These are phyloP conservation scores for Danionella cerebrum DNA, from an alignment of 2,113 vertebrate species.

Conservation along the genomic window DNA sequence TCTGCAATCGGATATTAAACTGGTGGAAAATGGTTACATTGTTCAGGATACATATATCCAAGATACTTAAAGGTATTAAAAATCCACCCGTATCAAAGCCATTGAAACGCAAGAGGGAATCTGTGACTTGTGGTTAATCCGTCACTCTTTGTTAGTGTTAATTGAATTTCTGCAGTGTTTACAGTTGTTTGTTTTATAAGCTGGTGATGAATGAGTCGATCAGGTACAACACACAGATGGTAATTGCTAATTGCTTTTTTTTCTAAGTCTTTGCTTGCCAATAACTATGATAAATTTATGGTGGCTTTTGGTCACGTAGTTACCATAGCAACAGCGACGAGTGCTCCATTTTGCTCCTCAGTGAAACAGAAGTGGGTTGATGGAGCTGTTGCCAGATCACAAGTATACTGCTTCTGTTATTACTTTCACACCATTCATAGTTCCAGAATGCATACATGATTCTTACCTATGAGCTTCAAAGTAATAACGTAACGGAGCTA, in stretches of 20 bases:
- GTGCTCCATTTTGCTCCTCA: slow-evolving; percentile 3
- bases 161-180: slow-evolving; percentile 10
- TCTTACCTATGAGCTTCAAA: too few species aligned
- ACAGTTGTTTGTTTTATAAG: slow-evolving; percentile 9
- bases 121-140: neutral
- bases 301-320: slow-evolving; percentile 42
- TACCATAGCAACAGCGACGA: slow-evolving; percentile 47
- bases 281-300: slow-evolving; percentile 56
- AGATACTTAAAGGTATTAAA: neutral
- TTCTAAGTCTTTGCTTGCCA: slow-evolving; percentile 31
- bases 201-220: slow-evolving; percentile 47
- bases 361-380: neutral
- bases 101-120: slow-evolving; percentile 3
- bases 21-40: too few species aligned
- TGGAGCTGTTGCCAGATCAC: neutral
- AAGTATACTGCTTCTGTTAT: neutral
- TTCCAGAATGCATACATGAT: too few species aligned
- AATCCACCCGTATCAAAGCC: neutral
- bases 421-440: too few species aligned
- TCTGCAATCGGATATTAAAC: too few species aligned
- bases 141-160: slow-evolving; percentile 14
- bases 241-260: slow-evolving; percentile 26
- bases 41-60: too few species aligned
- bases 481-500: too few species aligned
- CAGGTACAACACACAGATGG: slow-evolving; percentile 41